Base-by-base conservation (phyloP, 2,113 vertebrate species). In the Mustelus asterias region DNA sequence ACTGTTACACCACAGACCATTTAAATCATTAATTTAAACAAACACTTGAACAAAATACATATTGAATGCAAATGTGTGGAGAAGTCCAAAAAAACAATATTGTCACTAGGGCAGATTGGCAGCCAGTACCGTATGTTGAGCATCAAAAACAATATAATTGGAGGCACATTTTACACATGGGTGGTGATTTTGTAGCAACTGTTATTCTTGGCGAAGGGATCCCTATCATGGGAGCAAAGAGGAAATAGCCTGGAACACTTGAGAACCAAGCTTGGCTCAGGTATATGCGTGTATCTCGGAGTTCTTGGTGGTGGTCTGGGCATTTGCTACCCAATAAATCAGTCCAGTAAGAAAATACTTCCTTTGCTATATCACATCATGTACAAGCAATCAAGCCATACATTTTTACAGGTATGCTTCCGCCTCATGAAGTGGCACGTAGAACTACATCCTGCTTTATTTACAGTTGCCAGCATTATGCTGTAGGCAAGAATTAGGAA, bases 121-220 rank as follows among this genome's bases (percentile, higher is more conserved):
- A 90, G 20, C 54, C 3, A 24, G 11, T 60, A 33, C 0, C 13
- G 29, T 14, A 48, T 60, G 3, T 60, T 54, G 88, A 90, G 54
- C 26, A 90, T 60, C 54, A 90, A 90, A 65, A 37, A 93, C 89
- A 92, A 90, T 90, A 60, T 88, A 89, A 92, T 41, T 93, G n/a
- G 33, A 93, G 60, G 7, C 33, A 93, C 20, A 37, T 93, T 67
- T 93, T 65, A 63, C 60, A 63, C 29, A 63, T 60, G 88, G 88
- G 54, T 90, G 26, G 54, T n/a, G 24, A 60, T 63, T 90, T 90
- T 65, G 16, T 65, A 65, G 16, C 29, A 65, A 92, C 33, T 92
- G 58, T 93, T 93, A 93, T 93, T 93, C 60, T 93, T 93, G 89
- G 89, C 33, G n/a, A 93, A 93, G 33, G 16, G 89, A 93, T 65